Base-by-base conservation (phyloP, 2,113 vertebrate species). In the Cottus gobio region DNA sequence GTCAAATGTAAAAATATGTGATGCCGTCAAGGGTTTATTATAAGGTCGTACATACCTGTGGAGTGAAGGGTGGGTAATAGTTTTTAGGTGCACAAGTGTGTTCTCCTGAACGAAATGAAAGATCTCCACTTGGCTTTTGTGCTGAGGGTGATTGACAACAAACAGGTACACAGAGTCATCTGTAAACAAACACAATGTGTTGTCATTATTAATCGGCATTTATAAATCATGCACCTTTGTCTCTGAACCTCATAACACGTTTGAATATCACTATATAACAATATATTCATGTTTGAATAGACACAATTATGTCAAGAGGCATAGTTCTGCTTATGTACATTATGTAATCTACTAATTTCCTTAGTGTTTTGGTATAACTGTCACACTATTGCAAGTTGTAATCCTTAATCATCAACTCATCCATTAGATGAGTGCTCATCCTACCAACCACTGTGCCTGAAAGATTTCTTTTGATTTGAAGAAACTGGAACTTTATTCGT, bases 111-210 rank as follows among this genome's bases (percentile, higher is more conserved):
- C 84, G 90, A 96, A 97, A 80, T 89, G 92, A 87, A 99, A 98
- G 82, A 97, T 85, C 79, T 98, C 97, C 30, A 98, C 93, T 0
- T 96, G 96, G 88, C 95, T 96, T 65, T 92, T 93, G 44, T 83
- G 67, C 11, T 95, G 87, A 67, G 97, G 96, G 87, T 98, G 97
- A 93, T 96, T 99, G 71, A 97, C 96, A 72, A 96, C 95, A 62
- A 97, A 98, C 65, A 98, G 91, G 88, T 97, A 96, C 31, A 96
- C 90, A 0, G 91, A 91, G 65, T 94, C 85, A 18, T 96, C 97
- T 97, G 90, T n/a, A 80, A 74, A 80, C 13, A 77, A 73, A 70
- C 10, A 63, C 5, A 48, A 44, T 37, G n/a, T 20, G 31, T 39
- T 28, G 20, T 37, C 22, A 18, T 57, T 65, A 56, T 36, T n/a